Conservation (phyloP, 2,113 vertebrate species). For the Formicarius rufipectus region DNA sequence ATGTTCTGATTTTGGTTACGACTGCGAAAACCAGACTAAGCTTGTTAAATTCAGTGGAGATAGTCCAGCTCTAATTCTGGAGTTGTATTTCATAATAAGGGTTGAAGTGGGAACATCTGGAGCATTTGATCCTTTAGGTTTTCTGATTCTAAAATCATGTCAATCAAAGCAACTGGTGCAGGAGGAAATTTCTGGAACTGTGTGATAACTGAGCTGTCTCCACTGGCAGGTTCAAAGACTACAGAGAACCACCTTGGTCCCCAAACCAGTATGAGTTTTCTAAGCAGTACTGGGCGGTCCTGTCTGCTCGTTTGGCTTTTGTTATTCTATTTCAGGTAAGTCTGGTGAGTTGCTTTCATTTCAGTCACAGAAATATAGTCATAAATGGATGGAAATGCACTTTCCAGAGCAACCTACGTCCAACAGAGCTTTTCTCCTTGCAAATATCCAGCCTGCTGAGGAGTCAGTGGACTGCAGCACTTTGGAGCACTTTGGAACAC, state of each 20-base stretch:
- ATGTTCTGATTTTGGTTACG: neutral
- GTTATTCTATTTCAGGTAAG: conserved; percentile 97
- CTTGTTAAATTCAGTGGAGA: neutral
- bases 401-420: neutral
- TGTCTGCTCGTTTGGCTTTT: conserved; percentile 92
- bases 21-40: neutral
- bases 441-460: neutral
- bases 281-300: conserved; percentile 93
- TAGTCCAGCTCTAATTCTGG: conserved; percentile 13
- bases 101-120: conserved; percentile 16
- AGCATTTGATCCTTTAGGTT: neutral
- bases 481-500: neutral
- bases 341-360: neutral
- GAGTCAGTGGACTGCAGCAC: neutral
- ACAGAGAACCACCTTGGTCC: conserved; percentile 94
- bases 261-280: conserved; percentile 88
- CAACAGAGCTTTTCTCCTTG: neutral
- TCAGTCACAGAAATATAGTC: neutral
- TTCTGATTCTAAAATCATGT: neutral
- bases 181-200: neutral
- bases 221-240: conserved; percentile 90
- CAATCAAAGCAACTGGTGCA: neutral
- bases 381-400: neutral
- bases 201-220: neutral
- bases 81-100: neutral